Evolutionary conservation across 2,888 invertebrate species (phyloP).

Genomic region (Papilio protenor): DNA sequence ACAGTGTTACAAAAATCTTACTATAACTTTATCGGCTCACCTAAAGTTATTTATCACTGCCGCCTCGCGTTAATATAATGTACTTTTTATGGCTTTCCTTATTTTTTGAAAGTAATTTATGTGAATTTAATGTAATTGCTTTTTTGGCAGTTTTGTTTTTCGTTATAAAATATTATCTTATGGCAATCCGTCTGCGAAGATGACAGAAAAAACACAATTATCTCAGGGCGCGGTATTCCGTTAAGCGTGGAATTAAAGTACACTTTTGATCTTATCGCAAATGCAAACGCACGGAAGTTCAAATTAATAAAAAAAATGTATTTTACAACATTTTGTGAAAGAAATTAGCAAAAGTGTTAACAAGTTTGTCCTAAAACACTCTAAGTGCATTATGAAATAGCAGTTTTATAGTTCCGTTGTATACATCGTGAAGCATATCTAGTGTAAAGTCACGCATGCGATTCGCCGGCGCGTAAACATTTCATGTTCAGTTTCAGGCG

Average conservation of each 20-base stretch:
- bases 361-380: not conserved
- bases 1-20: constrained; percentile 42
- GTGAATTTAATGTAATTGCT: constrained; percentile 67
- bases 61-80: constrained; percentile 63
- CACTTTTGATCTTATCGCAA: constrained; percentile 22
- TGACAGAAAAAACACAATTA: constrained; percentile 53
- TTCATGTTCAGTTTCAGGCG: constrained; percentile 82
- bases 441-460: constrained; percentile 56
- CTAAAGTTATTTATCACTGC: constrained; percentile 62
- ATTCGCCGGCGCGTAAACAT: constrained; percentile 80
- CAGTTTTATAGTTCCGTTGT: not conserved
- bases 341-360: not conserved
- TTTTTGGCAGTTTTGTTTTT: constrained; percentile 59
- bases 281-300: not conserved
- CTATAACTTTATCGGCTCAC: constrained; percentile 46
- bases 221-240: constrained; percentile 52
- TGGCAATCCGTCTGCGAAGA: constrained; percentile 50
- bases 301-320: not conserved
- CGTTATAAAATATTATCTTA: constrained; percentile 57
- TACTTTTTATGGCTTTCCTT: constrained; percentile 67
- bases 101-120: constrained; percentile 68
- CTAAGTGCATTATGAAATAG: not conserved
- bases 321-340: not conserved
- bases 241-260: constrained; percentile 53
- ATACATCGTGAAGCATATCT: constrained; percentile 39